Percentiles rank a stretch among this genome's conserved stretches.
Conservation (phyloP, 2,113 vertebrate genomes). For the Archilochus colubris region DNA sequence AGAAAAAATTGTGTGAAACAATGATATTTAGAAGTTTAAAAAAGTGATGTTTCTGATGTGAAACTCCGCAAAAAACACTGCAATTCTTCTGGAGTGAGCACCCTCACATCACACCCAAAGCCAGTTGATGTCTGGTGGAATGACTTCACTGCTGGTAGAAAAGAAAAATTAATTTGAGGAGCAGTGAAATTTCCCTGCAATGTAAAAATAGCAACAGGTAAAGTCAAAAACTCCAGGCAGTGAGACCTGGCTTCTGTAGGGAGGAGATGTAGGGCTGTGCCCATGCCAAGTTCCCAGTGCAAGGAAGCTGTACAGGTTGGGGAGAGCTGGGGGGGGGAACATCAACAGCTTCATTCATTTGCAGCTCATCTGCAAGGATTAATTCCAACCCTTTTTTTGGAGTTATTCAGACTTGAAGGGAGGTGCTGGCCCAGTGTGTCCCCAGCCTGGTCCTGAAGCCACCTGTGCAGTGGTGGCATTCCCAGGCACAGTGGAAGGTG, state of each 20-base stretch:
- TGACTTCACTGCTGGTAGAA: neutral
- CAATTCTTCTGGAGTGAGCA: neutral
- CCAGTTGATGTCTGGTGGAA: neutral
- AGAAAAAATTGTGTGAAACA: neutral
- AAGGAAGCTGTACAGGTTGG: too few relatives aligned
- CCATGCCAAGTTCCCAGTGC: neutral
- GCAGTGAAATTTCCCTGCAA: neutral
- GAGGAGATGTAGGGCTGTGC: neutral
- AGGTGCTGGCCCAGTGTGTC: rapidly evolving
- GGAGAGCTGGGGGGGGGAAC: neutral
- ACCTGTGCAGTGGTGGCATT: neutral
- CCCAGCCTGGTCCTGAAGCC: neutral
- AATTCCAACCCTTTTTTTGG: neutral
- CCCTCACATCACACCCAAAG: neutral
- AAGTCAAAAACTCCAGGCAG: neutral
- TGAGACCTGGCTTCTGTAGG: neutral
- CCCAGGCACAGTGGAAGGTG: neutral
- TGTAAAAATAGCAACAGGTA: neutral
- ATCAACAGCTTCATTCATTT: too few relatives aligned
- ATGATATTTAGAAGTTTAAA: neutral
- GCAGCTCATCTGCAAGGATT: neutral
- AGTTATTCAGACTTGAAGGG: neutral
- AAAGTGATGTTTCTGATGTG: neutral
- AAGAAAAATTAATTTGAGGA: neutral
- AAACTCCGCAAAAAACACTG: constrained; percentile 2